phyloP scores from a whole-genome alignment of 2,113 vertebrate species.

The Xiphophorus hellerii region DNA sequence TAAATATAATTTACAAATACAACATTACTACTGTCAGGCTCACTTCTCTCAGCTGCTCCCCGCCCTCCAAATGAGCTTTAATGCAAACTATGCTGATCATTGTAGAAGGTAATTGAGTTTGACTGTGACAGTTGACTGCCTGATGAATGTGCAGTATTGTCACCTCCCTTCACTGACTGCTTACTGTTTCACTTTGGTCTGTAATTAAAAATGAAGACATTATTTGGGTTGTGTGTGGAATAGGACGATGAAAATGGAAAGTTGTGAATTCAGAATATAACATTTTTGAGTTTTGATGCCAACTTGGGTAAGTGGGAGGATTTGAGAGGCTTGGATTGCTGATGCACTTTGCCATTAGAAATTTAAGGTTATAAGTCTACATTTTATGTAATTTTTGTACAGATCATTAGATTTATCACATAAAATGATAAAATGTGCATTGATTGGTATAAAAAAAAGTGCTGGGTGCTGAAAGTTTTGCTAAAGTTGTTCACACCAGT shows the following conservation, averaged over 20 bases:
- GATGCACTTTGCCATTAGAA: too few relatives aligned
- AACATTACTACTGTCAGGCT: slow-evolving; percentile 30
- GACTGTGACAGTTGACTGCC: slow-evolving; percentile 33
- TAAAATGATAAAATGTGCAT: too few relatives aligned
- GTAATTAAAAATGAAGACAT: slow-evolving; percentile 50
- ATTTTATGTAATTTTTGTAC: too few relatives aligned
- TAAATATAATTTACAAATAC: slow-evolving; percentile 28
- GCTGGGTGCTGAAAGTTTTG: neutral
- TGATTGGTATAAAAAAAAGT: too few relatives aligned
- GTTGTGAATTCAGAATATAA: neutral
- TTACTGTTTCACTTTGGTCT: slow-evolving; percentile 37
- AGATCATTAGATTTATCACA: too few relatives aligned
- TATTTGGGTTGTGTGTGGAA: slow-evolving; percentile 7
- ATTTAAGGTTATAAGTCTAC: too few relatives aligned
- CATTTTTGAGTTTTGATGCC: neutral
- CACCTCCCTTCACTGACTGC: slow-evolving; percentile 34
- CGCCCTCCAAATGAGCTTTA: slow-evolving; percentile 35
- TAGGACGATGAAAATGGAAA: neutral
- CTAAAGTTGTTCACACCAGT: neutral
- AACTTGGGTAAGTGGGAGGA: neutral
- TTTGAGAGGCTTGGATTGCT: neutral
- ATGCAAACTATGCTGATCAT: slow-evolving; percentile 37
- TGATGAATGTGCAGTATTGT: slow-evolving; percentile 51
- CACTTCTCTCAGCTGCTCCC: slow-evolving; percentile 12
- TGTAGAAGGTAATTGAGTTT: slow-evolving; percentile 53